Evolutionary conservation across 2,797 vertebrate species (phyloP), one percentile per base, ranked within the genome.

Genomic region (Cossypha dichroa): DNA sequence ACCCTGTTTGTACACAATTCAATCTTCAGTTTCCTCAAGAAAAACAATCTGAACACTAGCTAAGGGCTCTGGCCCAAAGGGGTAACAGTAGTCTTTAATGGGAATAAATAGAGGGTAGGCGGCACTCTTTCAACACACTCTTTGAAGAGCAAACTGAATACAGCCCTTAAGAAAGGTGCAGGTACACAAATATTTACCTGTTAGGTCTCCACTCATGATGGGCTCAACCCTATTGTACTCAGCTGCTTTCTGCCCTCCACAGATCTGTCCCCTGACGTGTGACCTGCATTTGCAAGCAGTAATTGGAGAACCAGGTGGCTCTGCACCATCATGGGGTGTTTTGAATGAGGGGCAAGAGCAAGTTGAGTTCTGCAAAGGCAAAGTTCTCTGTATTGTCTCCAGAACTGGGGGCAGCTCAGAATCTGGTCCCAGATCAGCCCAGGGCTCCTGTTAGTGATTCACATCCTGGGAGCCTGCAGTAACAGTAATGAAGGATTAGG

Each of bases 111-210:
- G 58, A 90, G 64, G 51, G 96, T 94, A 85, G 85, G 86, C 82
- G 59, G 82, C 7, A 28, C 55, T 69, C 89, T 96, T 96, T 97
- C 87, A 96, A 95, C 58, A 49, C 1, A 0, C 43, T 83, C 91
- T 96, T 95, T 96, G 85, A 94, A 94, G 91, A 86, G 8, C 0
- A 6, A 73, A 48, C 79, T 59, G 75, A 86, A 88, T 56, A 38
- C 40, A 93, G 23, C 31, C 87, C 59, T 85, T 78, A 85, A 88
- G 79, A 91, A 95, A 63, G 54, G 79, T 66, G 19, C 36, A 75
- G 79, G 82, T 91, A 96, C 51, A 75, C 91, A 96, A 94, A 97
- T 96, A 97, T 96, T 96, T 95, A 88, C 94, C 51, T 72, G 5
- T 63, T 92, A 54, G 34, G 40, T 62, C 46, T 95, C 55, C 80